phyloP scores from a whole-genome alignment of 2,113 vertebrate genomes.

The Melanerpes formicivorus region DNA sequence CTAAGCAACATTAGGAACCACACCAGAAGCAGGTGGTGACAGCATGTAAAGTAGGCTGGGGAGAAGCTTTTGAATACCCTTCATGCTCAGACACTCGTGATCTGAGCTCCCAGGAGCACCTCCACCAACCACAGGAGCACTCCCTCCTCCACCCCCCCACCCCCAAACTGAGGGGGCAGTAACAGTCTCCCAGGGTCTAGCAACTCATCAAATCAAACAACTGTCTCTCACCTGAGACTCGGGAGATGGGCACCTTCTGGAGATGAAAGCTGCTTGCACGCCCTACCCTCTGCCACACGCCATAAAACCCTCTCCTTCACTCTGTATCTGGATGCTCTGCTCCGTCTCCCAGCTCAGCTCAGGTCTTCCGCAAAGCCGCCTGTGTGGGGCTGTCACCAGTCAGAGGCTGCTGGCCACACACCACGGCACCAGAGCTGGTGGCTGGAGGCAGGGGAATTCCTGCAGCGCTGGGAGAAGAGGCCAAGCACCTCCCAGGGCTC shows the following conservation, averaged over 20 bases:
- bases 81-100: neutral
- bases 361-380: neutral
- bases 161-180: rapidly evolving
- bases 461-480: neutral
- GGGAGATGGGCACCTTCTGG: neutral
- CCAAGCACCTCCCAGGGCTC: conserved; percentile 31
- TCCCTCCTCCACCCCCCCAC: neutral
- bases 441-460: conserved; percentile 56
- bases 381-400: neutral
- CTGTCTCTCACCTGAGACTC: conserved; percentile 41
- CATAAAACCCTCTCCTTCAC: neutral
- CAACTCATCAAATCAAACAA: neutral
- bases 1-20: neutral
- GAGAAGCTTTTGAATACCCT: neutral
- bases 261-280: neutral
- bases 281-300: conserved; percentile 2
- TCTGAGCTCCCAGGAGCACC: neutral
- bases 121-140: neutral
- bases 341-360: rapidly evolving
- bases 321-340: rapidly evolving
- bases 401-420: neutral
- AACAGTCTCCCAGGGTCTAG: neutral
- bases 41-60: rapidly evolving
- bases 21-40: neutral
- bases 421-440: rapidly evolving